Evolutionary conservation across 2,797 vertebrate genomes (phyloP).

Genomic region (Coendou prehensilis): DNA sequence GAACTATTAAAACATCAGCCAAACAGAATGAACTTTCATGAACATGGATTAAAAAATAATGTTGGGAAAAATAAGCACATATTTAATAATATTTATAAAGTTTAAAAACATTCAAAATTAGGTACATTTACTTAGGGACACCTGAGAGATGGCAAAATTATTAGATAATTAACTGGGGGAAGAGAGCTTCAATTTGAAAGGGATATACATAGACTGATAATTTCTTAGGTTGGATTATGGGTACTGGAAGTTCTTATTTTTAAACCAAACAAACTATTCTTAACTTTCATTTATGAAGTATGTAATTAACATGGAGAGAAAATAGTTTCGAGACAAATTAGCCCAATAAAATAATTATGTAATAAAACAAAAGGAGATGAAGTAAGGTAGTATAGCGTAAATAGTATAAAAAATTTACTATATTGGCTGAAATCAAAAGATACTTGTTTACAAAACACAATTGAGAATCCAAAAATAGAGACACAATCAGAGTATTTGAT

Average conservation of each 20-base stretch:
- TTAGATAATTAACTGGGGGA: neutral
- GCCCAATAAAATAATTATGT: neutral
- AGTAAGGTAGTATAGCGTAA: neutral
- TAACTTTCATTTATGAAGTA: neutral
- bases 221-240: neutral
- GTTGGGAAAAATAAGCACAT: neutral
- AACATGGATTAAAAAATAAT: neutral
- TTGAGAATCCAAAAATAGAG: neutral
- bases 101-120: neutral
- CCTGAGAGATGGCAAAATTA: neutral
- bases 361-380: neutral
- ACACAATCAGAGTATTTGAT: neutral
- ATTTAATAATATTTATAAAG: neutral
- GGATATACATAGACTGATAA: neutral
- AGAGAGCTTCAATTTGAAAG: neutral
- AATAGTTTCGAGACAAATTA: neutral
- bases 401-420: neutral
- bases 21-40: neutral
- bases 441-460: neutral
- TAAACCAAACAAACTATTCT: neutral
- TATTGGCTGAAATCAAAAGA: conserved; percentile 3
- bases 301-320: neutral
- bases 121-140: neutral
- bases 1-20: neutral
- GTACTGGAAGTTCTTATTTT: neutral